Evolutionary conservation across 2,888 invertebrate genomes (phyloP), one percentile per base, ranked within the genome.

Genomic region (Protophormia terraenovae): DNA sequence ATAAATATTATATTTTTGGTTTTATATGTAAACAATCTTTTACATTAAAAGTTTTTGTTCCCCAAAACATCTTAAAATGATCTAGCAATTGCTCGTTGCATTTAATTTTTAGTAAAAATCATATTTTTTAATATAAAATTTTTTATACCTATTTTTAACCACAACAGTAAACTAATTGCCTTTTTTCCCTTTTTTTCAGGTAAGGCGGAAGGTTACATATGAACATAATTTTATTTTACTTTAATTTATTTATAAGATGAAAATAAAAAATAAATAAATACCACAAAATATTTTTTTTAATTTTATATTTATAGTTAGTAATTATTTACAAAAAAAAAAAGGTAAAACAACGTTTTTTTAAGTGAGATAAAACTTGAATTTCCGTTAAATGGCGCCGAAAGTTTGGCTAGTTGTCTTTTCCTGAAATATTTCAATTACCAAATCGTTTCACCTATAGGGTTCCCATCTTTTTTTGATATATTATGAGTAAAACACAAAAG

Each of bases 351-450:
- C n/a, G n/a, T n/a, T n/a, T n/a, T n/a, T n/a, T n/a, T n/a, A n/a
- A n/a, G n/a, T n/a, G n/a, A n/a, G 1, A 6, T 14, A n/a, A 72
- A 14, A 22, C 7, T 41, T 32, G 38, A 4, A 55, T 29, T 41
- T 60, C 67, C 67, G 47, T 77, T 29, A 27, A 50, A 24, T 62
- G 75, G 75, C 75, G 75, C 77, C 58, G 47, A 69, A 29, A 32
- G 6, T 6, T n/a, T 32, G 3, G 16, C 12, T 53, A 45, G 55
- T 45, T 66, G 35, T 60, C 58, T 55, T 47, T 58, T 66, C 45
- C 67, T 29, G n/a, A 16, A 29, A 19, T 10, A 41, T 35, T 75
- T 41, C 69, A 16, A n/a, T 10, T 69, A 0, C 41, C 75, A 69
- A 1, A 27, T 32, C 32, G 38, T 75, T 41, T 10, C 12, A 8